Conservation (phyloP, 2,797 vertebrate species). For the Oophaga sylvatica region DNA sequence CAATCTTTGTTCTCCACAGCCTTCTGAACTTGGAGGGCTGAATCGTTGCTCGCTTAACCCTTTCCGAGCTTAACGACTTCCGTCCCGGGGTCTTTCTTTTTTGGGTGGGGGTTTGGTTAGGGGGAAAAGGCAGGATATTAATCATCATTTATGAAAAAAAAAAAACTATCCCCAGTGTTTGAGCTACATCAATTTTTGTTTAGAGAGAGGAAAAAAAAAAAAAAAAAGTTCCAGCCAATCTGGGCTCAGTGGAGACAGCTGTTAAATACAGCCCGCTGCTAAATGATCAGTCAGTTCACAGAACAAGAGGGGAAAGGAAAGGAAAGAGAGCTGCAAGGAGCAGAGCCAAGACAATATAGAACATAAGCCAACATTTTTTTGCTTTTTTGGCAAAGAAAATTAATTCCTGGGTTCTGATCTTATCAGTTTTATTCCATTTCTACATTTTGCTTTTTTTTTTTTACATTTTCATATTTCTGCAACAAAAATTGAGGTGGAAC, state of each 20-base stretch:
- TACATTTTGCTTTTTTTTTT: background rate
- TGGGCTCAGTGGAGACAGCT: conserved; percentile 21
- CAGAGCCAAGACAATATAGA: background rate
- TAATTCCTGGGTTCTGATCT: background rate
- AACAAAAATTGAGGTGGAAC: conserved; percentile 16
- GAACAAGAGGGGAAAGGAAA: conserved; percentile 44
- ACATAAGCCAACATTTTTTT: conserved; percentile 29
- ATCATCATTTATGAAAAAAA: conserved; percentile 41
- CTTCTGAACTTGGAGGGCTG: conserved; percentile 42
- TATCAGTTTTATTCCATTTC: conserved; percentile 14
- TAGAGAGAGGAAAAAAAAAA: conserved; percentile 31
- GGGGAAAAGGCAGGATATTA: background rate
- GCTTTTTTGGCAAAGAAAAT: background rate
- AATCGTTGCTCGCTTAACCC: background rate
- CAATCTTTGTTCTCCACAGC: conserved; percentile 31
- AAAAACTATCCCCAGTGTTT: background rate
- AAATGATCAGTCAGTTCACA: conserved; percentile 45
- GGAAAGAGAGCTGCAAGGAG: conserved; percentile 27
- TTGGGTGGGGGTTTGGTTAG: background rate
- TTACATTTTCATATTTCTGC: background rate
- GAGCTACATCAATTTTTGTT: conserved; percentile 32
- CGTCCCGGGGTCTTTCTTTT: conserved; percentile 2
- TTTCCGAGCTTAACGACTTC: conserved; percentile 25
- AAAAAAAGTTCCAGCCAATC: conserved; percentile 53
- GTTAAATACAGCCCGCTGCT: conserved; percentile 43